A percentile compares a stretch with the other conserved stretches of the same genome.
phyloP scores from a whole-genome alignment of 2,113 vertebrate species.

The Gavialis gangeticus region DNA sequence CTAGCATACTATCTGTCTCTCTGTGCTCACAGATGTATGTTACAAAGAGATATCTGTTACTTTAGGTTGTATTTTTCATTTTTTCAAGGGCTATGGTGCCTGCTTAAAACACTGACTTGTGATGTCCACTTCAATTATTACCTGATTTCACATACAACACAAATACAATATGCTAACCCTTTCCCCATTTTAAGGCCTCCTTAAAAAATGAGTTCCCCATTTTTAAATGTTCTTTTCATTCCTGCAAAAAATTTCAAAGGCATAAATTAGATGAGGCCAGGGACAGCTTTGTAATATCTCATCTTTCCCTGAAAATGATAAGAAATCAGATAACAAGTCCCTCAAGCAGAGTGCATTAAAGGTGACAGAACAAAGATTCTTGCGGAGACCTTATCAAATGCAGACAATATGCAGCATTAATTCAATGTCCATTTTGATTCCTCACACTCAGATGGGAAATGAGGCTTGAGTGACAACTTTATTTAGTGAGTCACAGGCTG shows the following conservation, averaged over 20 bases:
- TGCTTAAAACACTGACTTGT: neutral
- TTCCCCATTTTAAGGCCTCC: conserved; percentile 49
- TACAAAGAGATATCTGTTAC: conserved; percentile 34
- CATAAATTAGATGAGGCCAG: conserved; percentile 81
- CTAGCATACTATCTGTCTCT: conserved; percentile 49
- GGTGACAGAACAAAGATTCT: conserved; percentile 77
- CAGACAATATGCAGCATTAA: conserved; percentile 79
- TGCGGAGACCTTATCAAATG: conserved; percentile 70
- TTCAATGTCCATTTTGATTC: conserved; percentile 72
- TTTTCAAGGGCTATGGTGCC: conserved; percentile 22
- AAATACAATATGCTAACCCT: conserved; percentile 50
- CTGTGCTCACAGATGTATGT: conserved; percentile 46
- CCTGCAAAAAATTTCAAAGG: conserved; percentile 73
- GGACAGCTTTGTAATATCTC: conserved; percentile 80
- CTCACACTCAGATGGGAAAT: conserved; percentile 61
- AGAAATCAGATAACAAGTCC: conserved; percentile 79
- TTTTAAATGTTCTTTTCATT: conserved; percentile 29
- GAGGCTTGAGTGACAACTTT: conserved; percentile 81
- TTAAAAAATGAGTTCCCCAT: neutral
- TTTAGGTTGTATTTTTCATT: conserved; percentile 52
- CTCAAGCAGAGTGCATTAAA: conserved; percentile 78
- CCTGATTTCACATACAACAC: conserved; percentile 45
- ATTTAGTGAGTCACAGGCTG: conserved; percentile 74
- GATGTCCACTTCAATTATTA: conserved; percentile 7
- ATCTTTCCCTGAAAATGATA: conserved; percentile 80